These are phyloP conservation scores for Malaclemys terrapin DNA, from an alignment of 2,113 vertebrate species.

Conservation along the genomic window DNA sequence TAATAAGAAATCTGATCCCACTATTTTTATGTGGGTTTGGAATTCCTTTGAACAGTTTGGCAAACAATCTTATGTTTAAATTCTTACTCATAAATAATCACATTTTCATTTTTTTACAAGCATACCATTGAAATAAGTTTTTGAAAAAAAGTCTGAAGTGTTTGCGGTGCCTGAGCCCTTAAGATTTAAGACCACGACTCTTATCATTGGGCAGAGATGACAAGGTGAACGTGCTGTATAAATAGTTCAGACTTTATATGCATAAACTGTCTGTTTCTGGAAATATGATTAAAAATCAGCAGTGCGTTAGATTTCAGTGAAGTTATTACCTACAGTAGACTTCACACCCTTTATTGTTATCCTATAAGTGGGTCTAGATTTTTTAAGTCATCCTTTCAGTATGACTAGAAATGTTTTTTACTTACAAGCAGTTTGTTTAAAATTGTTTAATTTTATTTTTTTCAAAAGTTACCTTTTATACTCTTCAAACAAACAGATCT, in stretches of 20 bases:
- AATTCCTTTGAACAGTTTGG: not conserved
- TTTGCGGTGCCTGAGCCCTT: not conserved
- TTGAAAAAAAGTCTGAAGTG: accelerated
- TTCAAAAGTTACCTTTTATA: not conserved
- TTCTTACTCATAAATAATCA: not conserved
- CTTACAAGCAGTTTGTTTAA: not conserved
- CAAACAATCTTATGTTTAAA: not conserved
- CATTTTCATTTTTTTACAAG: not conserved
- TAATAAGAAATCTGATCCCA: not conserved
- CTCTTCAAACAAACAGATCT: slow-evolving; percentile 10
- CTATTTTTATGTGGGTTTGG: not conserved
- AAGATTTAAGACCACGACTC: not conserved
- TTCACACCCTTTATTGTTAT: not conserved
- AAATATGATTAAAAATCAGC: slow-evolving; percentile 3
- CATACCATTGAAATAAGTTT: not conserved
- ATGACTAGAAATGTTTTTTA: not conserved
- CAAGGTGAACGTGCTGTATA: not conserved
- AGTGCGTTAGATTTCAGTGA: not conserved
- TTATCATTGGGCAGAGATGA: not conserved
- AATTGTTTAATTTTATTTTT: slow-evolving; percentile 9
- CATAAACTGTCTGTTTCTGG: not conserved
- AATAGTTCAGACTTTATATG: not conserved
- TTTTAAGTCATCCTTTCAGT: not conserved
- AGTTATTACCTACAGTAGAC: not conserved
- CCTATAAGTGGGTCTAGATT: not conserved